These are phyloP conservation scores for Euglossa dilemma DNA, from an alignment of 1,140 invertebrate species.

Conservation along the genomic window DNA sequence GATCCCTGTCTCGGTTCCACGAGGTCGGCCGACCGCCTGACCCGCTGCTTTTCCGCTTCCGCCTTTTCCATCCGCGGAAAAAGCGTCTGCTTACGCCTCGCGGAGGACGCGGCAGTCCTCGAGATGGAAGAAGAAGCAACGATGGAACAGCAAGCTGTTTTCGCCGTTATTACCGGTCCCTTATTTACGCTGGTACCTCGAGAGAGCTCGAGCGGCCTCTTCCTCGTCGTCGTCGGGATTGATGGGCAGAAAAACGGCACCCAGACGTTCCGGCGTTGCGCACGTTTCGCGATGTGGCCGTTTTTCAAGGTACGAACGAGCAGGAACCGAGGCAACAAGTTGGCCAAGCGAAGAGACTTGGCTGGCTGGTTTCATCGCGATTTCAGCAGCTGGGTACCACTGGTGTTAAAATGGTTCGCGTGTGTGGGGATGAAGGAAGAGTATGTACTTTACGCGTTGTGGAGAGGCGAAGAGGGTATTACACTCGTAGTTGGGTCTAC, in stretches of 20 bases:
- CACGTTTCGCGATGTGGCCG: neutral
- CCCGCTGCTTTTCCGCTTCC: neutral
- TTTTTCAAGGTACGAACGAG: neutral
- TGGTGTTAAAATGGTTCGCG: too few relatives aligned
- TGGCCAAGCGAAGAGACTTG: neutral
- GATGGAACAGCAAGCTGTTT: too few relatives aligned
- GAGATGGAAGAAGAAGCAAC: neutral
- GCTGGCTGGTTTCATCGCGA: neutral
- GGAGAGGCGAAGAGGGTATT: too few relatives aligned
- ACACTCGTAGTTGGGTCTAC: too few relatives aligned
- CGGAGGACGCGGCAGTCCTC: neutral
- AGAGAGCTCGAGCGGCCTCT: neutral
- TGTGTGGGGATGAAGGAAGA: too few relatives aligned
- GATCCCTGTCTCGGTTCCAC: neutral
- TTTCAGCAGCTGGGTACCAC: neutral
- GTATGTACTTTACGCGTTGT: too few relatives aligned
- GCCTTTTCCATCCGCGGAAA: neutral
- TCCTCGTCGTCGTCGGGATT: neutral
- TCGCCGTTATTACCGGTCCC: conserved; percentile 11
- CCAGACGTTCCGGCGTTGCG: neutral
- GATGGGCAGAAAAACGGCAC: conserved; percentile 6
- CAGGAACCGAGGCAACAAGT: conserved; percentile 16
- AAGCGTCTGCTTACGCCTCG: conserved; percentile 12
- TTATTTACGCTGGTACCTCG: neutral
- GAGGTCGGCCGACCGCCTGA: neutral